A percentile compares a stretch with the other conserved stretches of the same genome.
Conservation (phyloP, 2,888 invertebrate genomes). For the Athrips mouffetella region DNA sequence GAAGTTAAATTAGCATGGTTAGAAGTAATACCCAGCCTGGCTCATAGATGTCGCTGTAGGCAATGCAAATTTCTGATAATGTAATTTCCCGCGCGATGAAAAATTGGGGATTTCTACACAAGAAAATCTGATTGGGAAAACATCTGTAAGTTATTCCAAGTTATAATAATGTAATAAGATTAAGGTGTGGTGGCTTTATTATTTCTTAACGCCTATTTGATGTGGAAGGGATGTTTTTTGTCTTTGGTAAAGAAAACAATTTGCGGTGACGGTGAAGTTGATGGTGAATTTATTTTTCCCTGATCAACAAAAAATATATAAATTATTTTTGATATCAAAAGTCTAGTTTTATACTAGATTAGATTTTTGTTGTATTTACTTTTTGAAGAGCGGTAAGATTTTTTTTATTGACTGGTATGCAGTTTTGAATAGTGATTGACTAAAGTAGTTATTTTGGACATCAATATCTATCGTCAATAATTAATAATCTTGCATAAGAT, state of each 20-base stretch:
- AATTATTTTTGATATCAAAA: no score
- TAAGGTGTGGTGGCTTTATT: slow-evolving; percentile 61
- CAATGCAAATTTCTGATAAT: slow-evolving; percentile 73
- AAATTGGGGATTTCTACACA: slow-evolving; percentile 59
- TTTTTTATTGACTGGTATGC: no score
- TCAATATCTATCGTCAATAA: no score
- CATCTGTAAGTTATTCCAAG: slow-evolving; percentile 70
- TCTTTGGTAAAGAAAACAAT: slow-evolving; percentile 38
- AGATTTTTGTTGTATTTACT: no score
- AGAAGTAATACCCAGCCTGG: slow-evolving; percentile 40
- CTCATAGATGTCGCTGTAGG: slow-evolving; percentile 70
- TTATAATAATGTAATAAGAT: slow-evolving; percentile 72
- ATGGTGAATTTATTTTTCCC: no score
- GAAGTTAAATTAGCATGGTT: slow-evolving; percentile 31
- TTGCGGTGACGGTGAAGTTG: slow-evolving; percentile 22
- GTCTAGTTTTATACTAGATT: no score
- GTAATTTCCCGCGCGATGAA: slow-evolving; percentile 68
- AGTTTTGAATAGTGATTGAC: no score
- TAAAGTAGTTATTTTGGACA: no score
- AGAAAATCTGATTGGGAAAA: slow-evolving; percentile 68
- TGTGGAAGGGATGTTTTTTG: slow-evolving; percentile 41
- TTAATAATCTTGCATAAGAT: no score
- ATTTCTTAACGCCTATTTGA: slow-evolving; percentile 71
- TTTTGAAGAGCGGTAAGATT: no score
- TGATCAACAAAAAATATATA: no score